Conservation (phyloP, 1,140 invertebrate species). For the Probaryconus sp. region DNA sequence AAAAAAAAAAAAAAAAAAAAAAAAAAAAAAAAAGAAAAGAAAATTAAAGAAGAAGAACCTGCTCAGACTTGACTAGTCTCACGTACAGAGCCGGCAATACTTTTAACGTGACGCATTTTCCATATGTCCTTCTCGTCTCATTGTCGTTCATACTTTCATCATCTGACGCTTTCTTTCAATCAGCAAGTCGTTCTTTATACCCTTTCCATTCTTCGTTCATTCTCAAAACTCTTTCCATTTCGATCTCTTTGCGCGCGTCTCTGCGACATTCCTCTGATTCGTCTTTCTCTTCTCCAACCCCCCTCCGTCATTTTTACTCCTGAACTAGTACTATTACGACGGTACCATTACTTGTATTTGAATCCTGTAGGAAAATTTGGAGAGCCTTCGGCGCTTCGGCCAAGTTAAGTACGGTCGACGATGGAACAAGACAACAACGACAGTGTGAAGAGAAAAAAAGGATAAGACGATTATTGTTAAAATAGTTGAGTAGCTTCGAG, state of each 20-base stretch:
- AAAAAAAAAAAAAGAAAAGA: too few relatives aligned
- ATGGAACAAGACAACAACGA: slow-evolving; percentile 52
- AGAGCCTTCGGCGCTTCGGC: slow-evolving; percentile 52
- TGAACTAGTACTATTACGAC: too few relatives aligned
- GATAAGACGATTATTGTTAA: slow-evolving; percentile 29
- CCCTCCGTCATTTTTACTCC: too few relatives aligned
- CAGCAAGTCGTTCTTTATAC: slow-evolving; percentile 54
- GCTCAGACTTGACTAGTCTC: background rate
- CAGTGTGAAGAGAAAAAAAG: slow-evolving; percentile 49
- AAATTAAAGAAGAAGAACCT: slow-evolving; percentile 44
- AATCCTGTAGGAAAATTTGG: slow-evolving; percentile 57
- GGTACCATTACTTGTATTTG: slow-evolving; percentile 61
- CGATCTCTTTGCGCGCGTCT: slow-evolving; percentile 32
- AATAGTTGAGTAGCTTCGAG: slow-evolving; percentile 45
- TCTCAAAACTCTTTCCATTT: slow-evolving; percentile 54
- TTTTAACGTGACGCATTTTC: slow-evolving; percentile 47
- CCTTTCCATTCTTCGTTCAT: slow-evolving; percentile 43
- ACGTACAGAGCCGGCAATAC: slow-evolving; percentile 28
- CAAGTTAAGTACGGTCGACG: slow-evolving; percentile 57
- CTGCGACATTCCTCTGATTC: too few relatives aligned
- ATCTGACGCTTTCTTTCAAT: slow-evolving; percentile 57
- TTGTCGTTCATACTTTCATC: slow-evolving; percentile 59
- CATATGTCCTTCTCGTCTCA: slow-evolving; percentile 49
- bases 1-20: background rate
- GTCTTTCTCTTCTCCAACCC: too few relatives aligned